A percentile compares a stretch with the other conserved stretches of the same genome.
phyloP scores from a whole-genome alignment of 2,888 invertebrate genomes.

The Diadromus collaris region DNA sequence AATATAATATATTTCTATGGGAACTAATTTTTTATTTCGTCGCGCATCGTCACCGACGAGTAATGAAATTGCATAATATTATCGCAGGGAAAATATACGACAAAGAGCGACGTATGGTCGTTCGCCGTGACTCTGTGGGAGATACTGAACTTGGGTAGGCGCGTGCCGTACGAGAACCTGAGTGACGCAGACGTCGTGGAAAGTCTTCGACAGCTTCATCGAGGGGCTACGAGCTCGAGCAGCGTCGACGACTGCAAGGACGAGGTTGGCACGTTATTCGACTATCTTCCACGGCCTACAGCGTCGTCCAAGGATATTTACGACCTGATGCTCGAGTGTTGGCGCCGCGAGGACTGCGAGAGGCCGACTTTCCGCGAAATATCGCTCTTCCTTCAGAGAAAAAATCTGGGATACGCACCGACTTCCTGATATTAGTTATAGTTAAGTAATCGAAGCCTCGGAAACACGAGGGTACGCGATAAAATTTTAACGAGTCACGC shows the following conservation, averaged over 20 bases:
- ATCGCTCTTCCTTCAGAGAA: slow-evolving; percentile 89
- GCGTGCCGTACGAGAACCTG: slow-evolving; percentile 89
- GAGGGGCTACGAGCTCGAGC: slow-evolving; percentile 79
- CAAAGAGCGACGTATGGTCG: slow-evolving; percentile 95
- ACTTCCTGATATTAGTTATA: slow-evolving; percentile 79
- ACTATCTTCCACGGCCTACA: slow-evolving; percentile 85
- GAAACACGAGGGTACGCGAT: slow-evolving; percentile 29
- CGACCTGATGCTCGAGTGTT: slow-evolving; percentile 93
- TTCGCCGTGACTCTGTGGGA: slow-evolving; percentile 95
- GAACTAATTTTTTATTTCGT: not conserved
- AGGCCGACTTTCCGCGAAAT: slow-evolving; percentile 92
- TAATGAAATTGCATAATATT: slow-evolving; percentile 23
- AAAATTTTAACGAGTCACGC: slow-evolving; percentile 25
- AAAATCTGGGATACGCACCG: slow-evolving; percentile 84
- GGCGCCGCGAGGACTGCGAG: slow-evolving; percentile 88
- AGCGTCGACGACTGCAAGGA: slow-evolving; percentile 66
- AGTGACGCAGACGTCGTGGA: slow-evolving; percentile 91
- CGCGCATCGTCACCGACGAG: not conserved
- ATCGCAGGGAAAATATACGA: slow-evolving; percentile 90
- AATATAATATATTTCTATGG: not conserved
- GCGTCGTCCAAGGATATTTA: slow-evolving; percentile 91
- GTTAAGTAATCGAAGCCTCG: slow-evolving; percentile 38
- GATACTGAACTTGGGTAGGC: slow-evolving; percentile 89
- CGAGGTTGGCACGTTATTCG: slow-evolving; percentile 79
- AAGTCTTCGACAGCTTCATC: slow-evolving; percentile 88